Evolutionary conservation across 2,888 invertebrate genomes (phyloP).

Genomic region (Pheosia gnoma): DNA sequence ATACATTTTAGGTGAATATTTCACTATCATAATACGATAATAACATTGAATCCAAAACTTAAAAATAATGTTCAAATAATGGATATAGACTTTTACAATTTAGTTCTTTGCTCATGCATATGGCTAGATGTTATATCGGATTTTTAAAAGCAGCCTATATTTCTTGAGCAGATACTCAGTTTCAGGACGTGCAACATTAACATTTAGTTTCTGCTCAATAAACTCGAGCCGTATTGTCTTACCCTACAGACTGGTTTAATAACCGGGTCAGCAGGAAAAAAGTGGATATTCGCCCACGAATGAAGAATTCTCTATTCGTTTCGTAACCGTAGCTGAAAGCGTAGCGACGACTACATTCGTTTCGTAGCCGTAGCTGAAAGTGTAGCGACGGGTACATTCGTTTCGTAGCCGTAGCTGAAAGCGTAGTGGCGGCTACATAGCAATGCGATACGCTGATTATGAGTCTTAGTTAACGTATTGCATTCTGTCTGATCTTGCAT

Average conservation of each 20-base stretch:
- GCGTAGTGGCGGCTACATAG: neutral
- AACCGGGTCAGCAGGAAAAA: conserved; percentile 6
- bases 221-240: conserved; percentile 20
- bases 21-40: too few species aligned
- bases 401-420: conserved; percentile 4
- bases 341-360: conserved; percentile 15
- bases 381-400: conserved; percentile 18
- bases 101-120: too few species aligned
- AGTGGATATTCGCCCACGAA: conserved; percentile 24
- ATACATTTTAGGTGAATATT: too few species aligned
- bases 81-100: too few species aligned
- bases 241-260: conserved; percentile 19
- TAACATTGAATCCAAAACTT: too few species aligned
- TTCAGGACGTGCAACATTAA: conserved; percentile 17
- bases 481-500: too few species aligned
- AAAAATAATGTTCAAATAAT: too few species aligned
- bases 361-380: conserved; percentile 31
- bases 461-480: too few species aligned
- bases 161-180: neutral
- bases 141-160: too few species aligned
- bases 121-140: too few species aligned
- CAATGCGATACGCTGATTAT: neutral
- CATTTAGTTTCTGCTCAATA: conserved; percentile 25
- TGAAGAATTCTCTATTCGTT: conserved; percentile 21
- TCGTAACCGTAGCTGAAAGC: conserved; percentile 33